phyloP scores from a whole-genome alignment of 2,797 vertebrate genomes.

The Scleropages formosus region DNA sequence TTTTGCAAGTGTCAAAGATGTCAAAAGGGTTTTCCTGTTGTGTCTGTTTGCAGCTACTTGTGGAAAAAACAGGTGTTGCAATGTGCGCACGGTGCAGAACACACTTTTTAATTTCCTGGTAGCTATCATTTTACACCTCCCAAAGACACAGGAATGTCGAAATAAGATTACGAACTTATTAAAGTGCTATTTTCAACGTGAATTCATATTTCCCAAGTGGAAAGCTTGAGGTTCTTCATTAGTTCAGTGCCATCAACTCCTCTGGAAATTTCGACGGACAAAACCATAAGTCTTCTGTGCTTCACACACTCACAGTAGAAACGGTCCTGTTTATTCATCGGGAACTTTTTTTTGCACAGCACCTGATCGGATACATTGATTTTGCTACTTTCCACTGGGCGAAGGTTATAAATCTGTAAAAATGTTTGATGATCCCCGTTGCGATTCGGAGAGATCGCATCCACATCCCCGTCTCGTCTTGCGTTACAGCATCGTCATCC shows the following conservation, averaged over 20 bases:
- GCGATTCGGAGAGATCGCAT: not conserved
- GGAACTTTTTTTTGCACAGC: too few relatives aligned
- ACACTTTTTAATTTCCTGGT: slow-evolving; percentile 61
- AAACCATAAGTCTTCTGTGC: not conserved
- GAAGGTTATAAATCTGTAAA: too few relatives aligned
- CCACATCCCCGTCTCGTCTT: not conserved
- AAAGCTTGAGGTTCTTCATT: slow-evolving; percentile 30
- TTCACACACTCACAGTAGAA: not conserved
- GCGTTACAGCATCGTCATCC: not conserved
- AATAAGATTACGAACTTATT: slow-evolving; percentile 62
- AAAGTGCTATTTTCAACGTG: slow-evolving; percentile 50
- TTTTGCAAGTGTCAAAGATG: slow-evolving; percentile 16
- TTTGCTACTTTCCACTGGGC: too few relatives aligned
- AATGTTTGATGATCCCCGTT: too few relatives aligned
- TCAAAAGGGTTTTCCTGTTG: slow-evolving; percentile 4
- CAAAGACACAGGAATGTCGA: slow-evolving; percentile 45
- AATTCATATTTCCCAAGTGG: slow-evolving; percentile 34
- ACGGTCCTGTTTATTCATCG: too few relatives aligned
- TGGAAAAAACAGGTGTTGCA: slow-evolving; percentile 36
- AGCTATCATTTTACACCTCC: slow-evolving; percentile 54
- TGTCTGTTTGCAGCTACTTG: slow-evolving; percentile 23
- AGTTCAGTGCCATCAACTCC: slow-evolving; percentile 35
- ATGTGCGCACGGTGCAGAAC: slow-evolving; percentile 28
- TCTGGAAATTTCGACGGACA: slow-evolving; percentile 33
- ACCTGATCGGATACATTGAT: too few relatives aligned